Evolutionary conservation across 2,888 invertebrate genomes (phyloP), one percentile per base, ranked within the genome.

Genomic region (Polymixis flavicincta): DNA sequence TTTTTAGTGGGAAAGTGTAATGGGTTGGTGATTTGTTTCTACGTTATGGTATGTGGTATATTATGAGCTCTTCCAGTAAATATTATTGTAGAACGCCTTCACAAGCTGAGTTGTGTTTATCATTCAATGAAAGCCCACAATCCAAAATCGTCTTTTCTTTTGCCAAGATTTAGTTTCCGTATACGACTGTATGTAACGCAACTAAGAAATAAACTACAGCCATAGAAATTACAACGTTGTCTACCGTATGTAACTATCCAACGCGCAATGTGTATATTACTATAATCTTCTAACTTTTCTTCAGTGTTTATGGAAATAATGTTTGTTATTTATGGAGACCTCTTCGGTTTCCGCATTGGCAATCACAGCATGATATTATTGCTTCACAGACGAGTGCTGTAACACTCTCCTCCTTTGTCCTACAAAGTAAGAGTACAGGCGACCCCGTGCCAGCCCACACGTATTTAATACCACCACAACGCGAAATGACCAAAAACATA

Each of bases 401-500:
- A 28, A 25, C 42, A 54, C 68, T 63, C 14, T 28, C 19, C 3
- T 28, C 25, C 3, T 69, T 78, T 70, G 45, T 70, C 61, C 19
- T 57, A 80, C 82, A 80, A 82, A 71, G 82, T 71, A 72, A 60
- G 48, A 32, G n/a, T 32, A 37, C 14, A 55, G 83, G 83, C 80
- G 78, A 78, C 80, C 84, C 54, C 32, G 55, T 22, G n/a, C 52
- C 28, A 70, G 60, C 71, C 80, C 71, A 84, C 75, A 80, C 76
- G 2, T 42, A 50, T 14, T 48, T 52, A 72, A 80, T 54, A 71
- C 28, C 52, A 78, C 67, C 67, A 32, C 59, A 55, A 64, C 59
- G 59, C 42, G 55, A 63, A 78, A 72, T 77, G 67, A 59, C 83
- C 60, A 42, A 83, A 78, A 69, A 75, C 82, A 80, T 80, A 84